Evolutionary conservation across 2,888 invertebrate genomes (phyloP).

Genomic region (Drosophila hamatofila): DNA sequence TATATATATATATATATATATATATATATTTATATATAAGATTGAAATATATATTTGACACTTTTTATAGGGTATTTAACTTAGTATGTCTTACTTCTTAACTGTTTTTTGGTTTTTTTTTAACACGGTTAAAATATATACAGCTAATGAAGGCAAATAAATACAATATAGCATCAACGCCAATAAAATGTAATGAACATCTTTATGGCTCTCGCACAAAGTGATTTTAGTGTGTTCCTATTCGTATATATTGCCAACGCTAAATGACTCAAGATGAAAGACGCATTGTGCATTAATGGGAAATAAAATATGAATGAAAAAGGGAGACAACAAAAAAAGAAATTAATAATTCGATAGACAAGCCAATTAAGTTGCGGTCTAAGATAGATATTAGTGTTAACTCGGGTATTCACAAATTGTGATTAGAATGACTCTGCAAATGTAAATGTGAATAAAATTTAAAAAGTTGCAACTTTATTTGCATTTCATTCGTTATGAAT

Average conservation of each 20-base stretch:
- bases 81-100: background rate
- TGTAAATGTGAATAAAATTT: background rate
- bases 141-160: slow-evolving; percentile 10
- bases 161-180: slow-evolving; percentile 31
- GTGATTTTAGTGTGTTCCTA: slow-evolving; percentile 37
- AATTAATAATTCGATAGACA: background rate
- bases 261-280: slow-evolving; percentile 14
- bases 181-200: slow-evolving; percentile 60
- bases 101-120: background rate
- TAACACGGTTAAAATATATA: slow-evolving; percentile 8
- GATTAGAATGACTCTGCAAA: background rate
- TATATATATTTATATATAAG: background rate
- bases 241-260: background rate
- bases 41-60: background rate
- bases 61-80: background rate
- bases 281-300: background rate
- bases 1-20: too few species aligned
- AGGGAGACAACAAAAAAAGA: background rate
- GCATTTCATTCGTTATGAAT: background rate
- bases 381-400: background rate
- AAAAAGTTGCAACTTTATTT: background rate
- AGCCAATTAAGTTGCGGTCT: background rate
- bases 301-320: background rate
- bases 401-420: background rate
- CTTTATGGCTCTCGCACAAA: slow-evolving; percentile 36